Evolutionary conservation across 2,888 invertebrate species (phyloP).

Genomic region (Yponomeuta plumbellus): DNA sequence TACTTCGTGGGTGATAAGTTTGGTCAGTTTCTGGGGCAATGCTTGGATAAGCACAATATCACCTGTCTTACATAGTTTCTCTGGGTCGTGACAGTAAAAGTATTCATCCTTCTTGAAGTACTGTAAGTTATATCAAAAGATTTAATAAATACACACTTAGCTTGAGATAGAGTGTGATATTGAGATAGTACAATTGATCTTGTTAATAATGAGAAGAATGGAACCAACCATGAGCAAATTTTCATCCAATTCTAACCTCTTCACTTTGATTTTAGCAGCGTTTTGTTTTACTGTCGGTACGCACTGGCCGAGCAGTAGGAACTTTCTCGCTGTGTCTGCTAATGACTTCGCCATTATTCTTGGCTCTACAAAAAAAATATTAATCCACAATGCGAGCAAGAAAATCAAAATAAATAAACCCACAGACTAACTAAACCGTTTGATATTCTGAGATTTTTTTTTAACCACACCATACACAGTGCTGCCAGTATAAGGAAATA

Average conservation of each 20-base stretch:
- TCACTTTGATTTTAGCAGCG: slow-evolving; percentile 86
- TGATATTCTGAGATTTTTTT: no score
- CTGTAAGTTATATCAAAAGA: slow-evolving; percentile 61
- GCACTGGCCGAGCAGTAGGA: slow-evolving; percentile 84
- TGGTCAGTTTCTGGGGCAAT: slow-evolving; percentile 83
- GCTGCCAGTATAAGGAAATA: no score
- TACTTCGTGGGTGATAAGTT: slow-evolving; percentile 86
- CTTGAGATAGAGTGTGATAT: no score
- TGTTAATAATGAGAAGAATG: not conserved
- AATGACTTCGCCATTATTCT: slow-evolving; percentile 52
- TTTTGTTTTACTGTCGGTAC: slow-evolving; percentile 86
- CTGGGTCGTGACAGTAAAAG: slow-evolving; percentile 86
- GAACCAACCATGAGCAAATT: slow-evolving; percentile 84
- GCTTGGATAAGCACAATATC: slow-evolving; percentile 88
- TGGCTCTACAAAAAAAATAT: not conserved
- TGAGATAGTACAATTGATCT: not conserved
- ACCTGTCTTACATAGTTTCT: slow-evolving; percentile 85
- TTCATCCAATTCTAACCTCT: slow-evolving; percentile 83
- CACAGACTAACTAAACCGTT: no score
- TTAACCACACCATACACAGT: no score
- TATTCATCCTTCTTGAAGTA: slow-evolving; percentile 85
- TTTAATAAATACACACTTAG: not conserved
- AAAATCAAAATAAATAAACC: not conserved
- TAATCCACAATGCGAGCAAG: not conserved
- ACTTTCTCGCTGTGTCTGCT: slow-evolving; percentile 64